phyloP scores from a whole-genome alignment of 2,888 invertebrate species.

The Lasius platythorax region DNA sequence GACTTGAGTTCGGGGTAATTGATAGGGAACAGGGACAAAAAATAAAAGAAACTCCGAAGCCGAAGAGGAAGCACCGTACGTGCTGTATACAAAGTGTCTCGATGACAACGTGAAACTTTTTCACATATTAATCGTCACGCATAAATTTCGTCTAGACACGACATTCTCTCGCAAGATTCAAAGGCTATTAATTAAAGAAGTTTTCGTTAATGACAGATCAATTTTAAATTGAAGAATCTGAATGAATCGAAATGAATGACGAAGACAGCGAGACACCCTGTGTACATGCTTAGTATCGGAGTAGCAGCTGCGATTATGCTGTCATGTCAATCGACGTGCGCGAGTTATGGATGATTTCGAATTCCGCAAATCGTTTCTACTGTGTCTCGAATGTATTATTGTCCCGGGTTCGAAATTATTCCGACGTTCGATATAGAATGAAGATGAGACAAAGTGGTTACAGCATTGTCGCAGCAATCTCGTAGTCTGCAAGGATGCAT shows the following conservation, averaged over 20 bases:
- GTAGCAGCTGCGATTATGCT: slow-evolving; percentile 40
- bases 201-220: background rate
- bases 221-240: background rate
- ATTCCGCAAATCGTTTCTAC: slow-evolving; percentile 23
- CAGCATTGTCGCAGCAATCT: background rate
- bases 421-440: background rate
- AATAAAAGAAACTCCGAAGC: slow-evolving; percentile 1
- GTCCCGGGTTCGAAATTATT: background rate
- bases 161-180: background rate
- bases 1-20: slow-evolving; percentile 17
- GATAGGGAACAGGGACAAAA: slow-evolving; percentile 19
- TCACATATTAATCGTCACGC: background rate
- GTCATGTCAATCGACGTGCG: slow-evolving; percentile 42
- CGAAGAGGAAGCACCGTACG: background rate
- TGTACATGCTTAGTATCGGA: slow-evolving; percentile 25
- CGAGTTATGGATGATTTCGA: slow-evolving; percentile 30
- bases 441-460: background rate
- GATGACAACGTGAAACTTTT: background rate
- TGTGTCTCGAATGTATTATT: background rate
- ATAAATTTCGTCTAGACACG: background rate
- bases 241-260: background rate
- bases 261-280: background rate
- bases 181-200: background rate
- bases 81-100: slow-evolving; percentile 21
- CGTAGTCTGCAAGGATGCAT: slow-evolving; percentile 28